Percentiles rank a stretch among this genome's conserved stretches.
Evolutionary conservation across 2,888 invertebrate species (phyloP).

Genomic region (Oxyscelio sp.): DNA sequence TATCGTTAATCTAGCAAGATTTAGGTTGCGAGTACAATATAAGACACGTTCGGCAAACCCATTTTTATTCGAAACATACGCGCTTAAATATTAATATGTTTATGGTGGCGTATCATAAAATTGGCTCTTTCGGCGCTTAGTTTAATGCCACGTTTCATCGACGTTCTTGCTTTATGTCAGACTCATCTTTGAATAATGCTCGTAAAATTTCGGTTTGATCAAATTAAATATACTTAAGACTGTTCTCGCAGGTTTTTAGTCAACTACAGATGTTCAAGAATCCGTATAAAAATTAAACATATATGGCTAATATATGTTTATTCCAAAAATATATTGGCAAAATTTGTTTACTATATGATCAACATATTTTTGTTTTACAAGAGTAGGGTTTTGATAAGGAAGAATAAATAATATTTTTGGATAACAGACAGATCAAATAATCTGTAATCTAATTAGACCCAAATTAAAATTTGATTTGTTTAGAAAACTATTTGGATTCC

Average conservation of each 20-base stretch:
- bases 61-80: constrained; percentile 35
- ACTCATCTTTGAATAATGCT: constrained; percentile 14
- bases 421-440: too few relatives aligned
- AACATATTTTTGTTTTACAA: too few relatives aligned
- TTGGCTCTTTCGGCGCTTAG: constrained; percentile 25
- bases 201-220: background rate
- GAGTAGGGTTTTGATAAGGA: too few relatives aligned
- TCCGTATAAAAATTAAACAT: too few relatives aligned
- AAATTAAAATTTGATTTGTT: too few relatives aligned
- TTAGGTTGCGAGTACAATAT: constrained; percentile 38
- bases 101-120: constrained; percentile 16
- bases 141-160: constrained; percentile 18
- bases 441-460: too few relatives aligned
- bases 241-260: background rate
- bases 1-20: constrained; percentile 44
- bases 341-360: too few relatives aligned
- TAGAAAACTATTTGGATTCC: too few relatives aligned
- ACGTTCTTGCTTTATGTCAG: background rate
- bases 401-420: too few relatives aligned
- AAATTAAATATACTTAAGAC: background rate
- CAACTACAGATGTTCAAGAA: too few relatives aligned
- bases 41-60: constrained; percentile 50
- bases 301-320: too few relatives aligned
- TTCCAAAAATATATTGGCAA: too few relatives aligned
- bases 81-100: constrained; percentile 41